These are phyloP conservation scores for Umimayanthus kanabou DNA, from an alignment of 92 coral and sea anemone genomes.

Conservation along the genomic window DNA sequence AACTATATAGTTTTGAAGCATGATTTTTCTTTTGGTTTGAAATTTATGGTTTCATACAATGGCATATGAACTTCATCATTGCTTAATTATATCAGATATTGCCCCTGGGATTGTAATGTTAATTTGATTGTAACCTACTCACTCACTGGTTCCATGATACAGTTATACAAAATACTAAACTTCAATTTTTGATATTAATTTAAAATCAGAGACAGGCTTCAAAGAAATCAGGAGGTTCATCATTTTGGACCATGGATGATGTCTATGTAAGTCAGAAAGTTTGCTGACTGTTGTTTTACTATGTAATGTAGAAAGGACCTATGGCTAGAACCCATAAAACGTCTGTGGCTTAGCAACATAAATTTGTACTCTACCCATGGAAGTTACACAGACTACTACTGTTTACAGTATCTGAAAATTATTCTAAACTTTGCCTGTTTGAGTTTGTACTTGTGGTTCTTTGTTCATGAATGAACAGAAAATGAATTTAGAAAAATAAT, in stretches of 20 bases:
- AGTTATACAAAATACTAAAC: no score
- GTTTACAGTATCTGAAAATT: background rate
- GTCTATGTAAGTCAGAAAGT: constrained; percentile 19
- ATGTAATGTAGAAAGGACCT: background rate
- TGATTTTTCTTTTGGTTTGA: no score
- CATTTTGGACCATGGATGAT: constrained; percentile 37
- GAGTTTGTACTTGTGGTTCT: background rate
- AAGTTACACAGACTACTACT: background rate
- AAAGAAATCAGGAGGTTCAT: constrained; percentile 13
- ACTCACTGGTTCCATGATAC: no score
- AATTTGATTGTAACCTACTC: background rate
- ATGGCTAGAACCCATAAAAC: background rate
- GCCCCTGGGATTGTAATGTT: background rate
- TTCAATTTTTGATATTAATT: background rate
- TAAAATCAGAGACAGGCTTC: constrained; percentile 23
- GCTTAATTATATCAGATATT: no score
- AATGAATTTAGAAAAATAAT: no score
- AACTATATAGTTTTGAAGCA: no score
- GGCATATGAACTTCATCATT: no score
- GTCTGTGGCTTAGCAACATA: background rate
- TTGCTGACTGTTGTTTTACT: background rate
- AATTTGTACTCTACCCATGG: background rate
- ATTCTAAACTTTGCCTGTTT: background rate
- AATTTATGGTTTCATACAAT: no score
- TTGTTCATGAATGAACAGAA: background rate